Conservation (phyloP, 2,888 invertebrate genomes). For the Ectropis crepuscularia region DNA sequence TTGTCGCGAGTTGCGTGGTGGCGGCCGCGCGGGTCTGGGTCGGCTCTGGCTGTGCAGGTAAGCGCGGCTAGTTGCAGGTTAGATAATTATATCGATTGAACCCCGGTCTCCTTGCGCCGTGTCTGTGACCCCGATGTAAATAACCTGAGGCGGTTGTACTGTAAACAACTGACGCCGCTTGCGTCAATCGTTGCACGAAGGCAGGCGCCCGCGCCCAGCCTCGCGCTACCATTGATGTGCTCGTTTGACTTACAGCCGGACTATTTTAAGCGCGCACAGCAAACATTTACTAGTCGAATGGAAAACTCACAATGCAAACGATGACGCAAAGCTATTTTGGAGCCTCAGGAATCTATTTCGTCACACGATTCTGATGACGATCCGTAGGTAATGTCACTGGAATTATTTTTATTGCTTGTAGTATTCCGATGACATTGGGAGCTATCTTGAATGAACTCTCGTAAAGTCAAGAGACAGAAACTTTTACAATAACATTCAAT, state of each 20-base stretch:
- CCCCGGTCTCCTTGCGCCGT: slow-evolving; percentile 77
- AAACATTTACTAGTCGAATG: slow-evolving; percentile 50
- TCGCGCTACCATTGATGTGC: slow-evolving; percentile 62
- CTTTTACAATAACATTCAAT: background rate
- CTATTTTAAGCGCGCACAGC: slow-evolving; percentile 59
- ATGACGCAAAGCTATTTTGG: slow-evolving; percentile 47
- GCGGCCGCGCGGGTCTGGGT: slow-evolving; percentile 46
- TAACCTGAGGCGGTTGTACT: slow-evolving; percentile 79
- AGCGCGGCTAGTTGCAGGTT: slow-evolving; percentile 63
- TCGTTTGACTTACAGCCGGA: slow-evolving; percentile 56
- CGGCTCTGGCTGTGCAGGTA: slow-evolving; percentile 45
- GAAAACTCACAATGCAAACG: slow-evolving; percentile 50
- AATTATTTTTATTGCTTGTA: slow-evolving; percentile 18
- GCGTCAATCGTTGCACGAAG: slow-evolving; percentile 71
- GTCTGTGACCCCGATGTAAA: slow-evolving; percentile 85
- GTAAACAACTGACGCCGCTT: slow-evolving; percentile 80
- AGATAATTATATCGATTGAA: slow-evolving; percentile 79
- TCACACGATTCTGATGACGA: slow-evolving; percentile 35
- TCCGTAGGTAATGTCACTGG: slow-evolving; percentile 19
- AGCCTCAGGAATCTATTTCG: slow-evolving; percentile 38
- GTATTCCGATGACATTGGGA: slow-evolving; percentile 19
- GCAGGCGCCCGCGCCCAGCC: slow-evolving; percentile 37
- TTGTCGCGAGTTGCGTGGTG: slow-evolving; percentile 73
- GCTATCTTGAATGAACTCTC: slow-evolving; percentile 12
- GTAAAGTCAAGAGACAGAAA: slow-evolving; percentile 1